Evolutionary conservation across 2,113 vertebrate species (phyloP).

Genomic region (Epinephelus moara): DNA sequence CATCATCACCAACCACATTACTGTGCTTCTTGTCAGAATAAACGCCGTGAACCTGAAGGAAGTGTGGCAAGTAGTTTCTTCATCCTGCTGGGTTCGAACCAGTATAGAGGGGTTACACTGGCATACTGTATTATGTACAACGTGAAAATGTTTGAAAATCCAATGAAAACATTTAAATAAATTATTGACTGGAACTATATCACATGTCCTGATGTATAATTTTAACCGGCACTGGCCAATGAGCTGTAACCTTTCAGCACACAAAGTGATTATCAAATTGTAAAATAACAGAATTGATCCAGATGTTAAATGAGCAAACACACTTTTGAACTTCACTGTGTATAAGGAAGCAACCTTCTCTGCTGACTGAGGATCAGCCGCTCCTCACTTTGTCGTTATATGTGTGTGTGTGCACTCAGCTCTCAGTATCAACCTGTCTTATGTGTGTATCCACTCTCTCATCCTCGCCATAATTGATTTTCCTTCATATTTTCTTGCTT

Average conservation of each 20-base stretch:
- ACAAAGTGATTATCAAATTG: neutral
- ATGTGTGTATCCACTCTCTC: neutral
- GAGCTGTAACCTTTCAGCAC: neutral
- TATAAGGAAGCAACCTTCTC: neutral
- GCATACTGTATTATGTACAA: too few species aligned
- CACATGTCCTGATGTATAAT: neutral
- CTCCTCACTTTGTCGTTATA: neutral
- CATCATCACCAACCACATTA: too few species aligned
- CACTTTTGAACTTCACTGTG: neutral
- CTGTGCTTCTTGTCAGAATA: too few species aligned
- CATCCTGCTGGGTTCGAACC: too few species aligned
- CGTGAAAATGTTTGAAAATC: too few species aligned
- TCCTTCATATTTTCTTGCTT: slow-evolving; percentile 4
- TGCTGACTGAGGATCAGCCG: neutral
- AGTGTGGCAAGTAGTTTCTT: too few species aligned
- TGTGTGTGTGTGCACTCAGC: neutral
- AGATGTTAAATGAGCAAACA: neutral
- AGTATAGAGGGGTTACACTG: neutral
- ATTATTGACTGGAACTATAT: neutral
- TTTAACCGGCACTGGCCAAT: neutral
- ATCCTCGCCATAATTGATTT: slow-evolving; percentile 11
- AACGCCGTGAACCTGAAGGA: too few species aligned
- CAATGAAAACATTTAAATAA: neutral
- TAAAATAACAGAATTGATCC: neutral
- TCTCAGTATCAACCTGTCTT: neutral